Base-by-base conservation (phyloP, 2,113 vertebrate genomes). In the Panthera tigris region DNA sequence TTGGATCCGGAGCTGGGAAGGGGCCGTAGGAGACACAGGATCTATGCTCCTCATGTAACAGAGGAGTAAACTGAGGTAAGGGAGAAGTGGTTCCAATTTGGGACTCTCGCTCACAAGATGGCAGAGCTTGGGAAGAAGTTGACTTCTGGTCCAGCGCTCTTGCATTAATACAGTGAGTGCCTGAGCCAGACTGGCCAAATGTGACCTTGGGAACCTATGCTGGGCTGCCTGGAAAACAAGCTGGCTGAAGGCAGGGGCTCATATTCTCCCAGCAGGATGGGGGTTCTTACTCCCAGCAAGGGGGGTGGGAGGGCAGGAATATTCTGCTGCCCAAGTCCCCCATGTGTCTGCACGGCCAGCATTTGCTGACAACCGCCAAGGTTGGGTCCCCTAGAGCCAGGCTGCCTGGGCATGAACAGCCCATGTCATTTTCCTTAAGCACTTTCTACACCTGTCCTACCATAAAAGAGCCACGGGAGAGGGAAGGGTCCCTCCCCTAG, bases 371-470 rank as follows among this genome's bases (percentile, higher is more conserved):
- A 6, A 18, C 1, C 9, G 6, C 8, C 0, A 1, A 25, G 27
- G 25, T 1, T 12, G 12, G 57, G 18, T 1, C 5, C 6, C 36
- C 33, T 11, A 1, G 1, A 50, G 25, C 11, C 69, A 31, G 23
- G 1, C 2, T 19, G 6, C 15, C 48, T 29, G n/a, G 1, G 33
- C 18, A 27, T 4, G 13, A 66, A 45, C 18, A 50, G 5, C 7
- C n/a, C 7, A 5, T 4, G 3, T 36, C 0, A 0, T 5, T 13
- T 2, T 66, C 36, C 19, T 4, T 14, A 5, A n/a, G 31, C 4
- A 27, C 52, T 48, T 52, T 13, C 4, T 31, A 13, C 1, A 16
- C 16, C 48, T 78, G 21, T 52, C 65, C 18, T 8, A 6, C 45
- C 31, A 39, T 69, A 45, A 86, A 31, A 65, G 10, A 45, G 18